Base-by-base conservation (phyloP, 1,140 invertebrate genomes). In the Bombus soroeensis region DNA sequence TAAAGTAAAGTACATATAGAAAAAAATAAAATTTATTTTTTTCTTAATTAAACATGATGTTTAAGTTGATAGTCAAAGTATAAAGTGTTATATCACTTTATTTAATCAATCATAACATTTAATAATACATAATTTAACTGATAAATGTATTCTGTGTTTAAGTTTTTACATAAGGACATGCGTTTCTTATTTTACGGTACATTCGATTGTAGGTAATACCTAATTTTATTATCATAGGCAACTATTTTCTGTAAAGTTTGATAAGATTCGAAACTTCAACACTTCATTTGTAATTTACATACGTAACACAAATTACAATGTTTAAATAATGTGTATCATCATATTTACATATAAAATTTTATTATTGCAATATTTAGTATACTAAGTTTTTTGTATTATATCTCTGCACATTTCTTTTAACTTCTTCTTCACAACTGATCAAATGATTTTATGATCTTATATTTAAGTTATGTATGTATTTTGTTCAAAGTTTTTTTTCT, bases 91-190 rank as follows among this genome's bases (percentile, higher is more conserved):
- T 91, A 89, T 95, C 93, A 95, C 94, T 95, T 95, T 95, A 94
- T 95, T 95, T 92, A 93, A 93, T 95, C 94, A 95, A 94, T 95
- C 92, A 90, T 95, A 95, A 95, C 94, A 95, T 95, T 94, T 91
- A 95, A 95, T 95, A 95, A 93, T 95, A 95, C 95, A 95, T 94
- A 94, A 94, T 95, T 95, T 92, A 95, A 95, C 92, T 88, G 90
- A 95, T 95, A 93, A 94, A 94, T 93, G 92, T 93, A 94, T 94
- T 92, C 88, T 91, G 87, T 93, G 86, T 93, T 88, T 89, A 88
- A 91, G 91, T 94, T 95, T 95, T 94, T 94, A 95, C 94, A 95
- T 93, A 91, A 94, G 92, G 92, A 94, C 92, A 94, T 95, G 93
- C 92, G 85, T 94, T 94, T 89, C 93, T 95, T 81, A 92, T 91